Base-by-base conservation (phyloP, 2,888 invertebrate species). In the Podotricha telesiphe region DNA sequence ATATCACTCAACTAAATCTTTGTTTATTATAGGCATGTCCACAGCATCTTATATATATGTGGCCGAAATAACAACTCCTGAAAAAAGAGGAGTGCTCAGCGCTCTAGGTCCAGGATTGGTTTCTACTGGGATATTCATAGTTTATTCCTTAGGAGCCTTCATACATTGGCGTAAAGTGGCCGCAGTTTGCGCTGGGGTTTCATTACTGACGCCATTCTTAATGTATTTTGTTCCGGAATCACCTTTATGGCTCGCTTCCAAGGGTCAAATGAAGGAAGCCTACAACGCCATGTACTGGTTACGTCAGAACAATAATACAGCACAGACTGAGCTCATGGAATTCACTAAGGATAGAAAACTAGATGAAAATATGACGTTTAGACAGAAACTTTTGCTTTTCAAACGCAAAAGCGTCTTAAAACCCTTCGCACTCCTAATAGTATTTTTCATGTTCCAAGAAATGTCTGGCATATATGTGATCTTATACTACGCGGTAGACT, bases 381-480 rank as follows among this genome's bases (percentile, higher is more conserved):
- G 76, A 69, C 83, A 93, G 69, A 93, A 93, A 76, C 77, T 93
- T 13, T 82, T 83, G 0, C 80, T 93, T 2, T 89, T 94, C 76
- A 91, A 91, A 64, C 88, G 93, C 63, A 87, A 94, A 10, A 94
- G 93, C 72, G 95, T 95, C 0, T 86, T 95, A 74, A 96, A 95
- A 79, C 96, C 96, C 0, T 96, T 96, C 82, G 81, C 94, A 2
- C 90, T 96, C 28, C 86, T 96, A 1, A 92, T 96, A 2, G 82
- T 93, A 0, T 96, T 96, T 86, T 95, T 96, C 79, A 85, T 95
- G 11, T 94, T 95, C 75, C 96, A 96, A 92, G 96, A 96, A 81
- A 91, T 95, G 79, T 95, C 95, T 0, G 96, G 96, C 0, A 95
- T 96, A 65, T 96, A 96, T 83, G 94, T 95, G 0, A 95, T 96